Evolutionary conservation across 2,113 vertebrate genomes (phyloP), one percentile per base, ranked within the genome.

Genomic region (Cryptomyrus ogoouensis): DNA sequence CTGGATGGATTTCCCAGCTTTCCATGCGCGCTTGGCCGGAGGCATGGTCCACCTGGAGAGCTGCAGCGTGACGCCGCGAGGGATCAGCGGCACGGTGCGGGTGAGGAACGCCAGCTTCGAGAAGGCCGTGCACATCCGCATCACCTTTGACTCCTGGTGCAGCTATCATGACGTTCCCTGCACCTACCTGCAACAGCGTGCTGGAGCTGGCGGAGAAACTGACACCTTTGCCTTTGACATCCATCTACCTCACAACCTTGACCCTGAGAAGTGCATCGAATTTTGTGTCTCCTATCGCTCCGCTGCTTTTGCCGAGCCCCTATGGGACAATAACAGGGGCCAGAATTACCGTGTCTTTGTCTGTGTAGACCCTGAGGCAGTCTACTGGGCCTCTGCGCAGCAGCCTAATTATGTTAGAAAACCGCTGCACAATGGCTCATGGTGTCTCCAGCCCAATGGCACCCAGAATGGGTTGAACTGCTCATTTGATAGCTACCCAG

Each of bases 261-360:
- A 94, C 44, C 94, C 93, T 31, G 92, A 74, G 13, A 92, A 93
- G 80, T 93, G 90, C 85, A 91, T 95, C 0, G 96, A 96, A 91
- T 96, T 97, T 90, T 97, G 96, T 88, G 91, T 97, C 27, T 94
- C 84, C 19, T 97, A 95, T 91, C 92, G 93, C 15, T 94, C 96
- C 0, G 92, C 92, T 10, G 94, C 93, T 10, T 92, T 95, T 13
- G 91, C 52, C 0, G 27, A 91, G 80, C 90, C 93, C n/a, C 93
- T 94, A 50, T 95, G 96, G 96, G 95, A 97, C 93, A 96, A 95
- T 91, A 96, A 96, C 87, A 19, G 92, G 0, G 96, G 95, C 6
- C 92, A 92, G 62, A 97, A 97, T 91, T 96, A 96, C 92, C 90
- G 92, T 42, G 89, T 96, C 10, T 17, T 80, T 19, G 74, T 80